Evolutionary conservation across 2,113 vertebrate genomes (phyloP).

Genomic region (Myocastor coypus): DNA sequence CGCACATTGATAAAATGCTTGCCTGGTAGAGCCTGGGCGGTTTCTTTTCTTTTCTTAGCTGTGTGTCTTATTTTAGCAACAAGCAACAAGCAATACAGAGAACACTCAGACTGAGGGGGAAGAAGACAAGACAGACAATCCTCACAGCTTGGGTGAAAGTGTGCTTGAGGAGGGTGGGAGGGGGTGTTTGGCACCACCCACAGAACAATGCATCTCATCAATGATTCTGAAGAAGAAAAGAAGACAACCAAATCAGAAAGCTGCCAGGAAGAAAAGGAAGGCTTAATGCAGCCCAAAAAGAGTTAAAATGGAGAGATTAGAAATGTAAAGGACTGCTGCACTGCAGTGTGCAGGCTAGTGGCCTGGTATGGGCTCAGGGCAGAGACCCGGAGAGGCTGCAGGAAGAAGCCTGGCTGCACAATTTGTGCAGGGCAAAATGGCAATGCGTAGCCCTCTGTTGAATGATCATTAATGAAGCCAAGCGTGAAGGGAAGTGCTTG

Average conservation of each 20-base stretch:
- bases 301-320: background rate
- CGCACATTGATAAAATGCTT: constrained; percentile 46
- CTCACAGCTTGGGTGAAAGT: constrained; percentile 56
- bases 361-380: background rate
- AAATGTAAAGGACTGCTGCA: background rate
- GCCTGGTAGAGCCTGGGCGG: background rate
- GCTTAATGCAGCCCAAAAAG: background rate
- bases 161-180: background rate
- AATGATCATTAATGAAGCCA: background rate
- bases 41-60: constrained; percentile 72
- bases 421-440: constrained; percentile 1
- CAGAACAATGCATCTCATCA: constrained; percentile 42
- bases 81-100: constrained; percentile 67
- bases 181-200: background rate
- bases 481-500: background rate
- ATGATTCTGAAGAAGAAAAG: constrained; percentile 45
- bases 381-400: background rate
- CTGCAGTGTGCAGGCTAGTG: background rate
- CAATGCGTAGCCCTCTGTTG: background rate
- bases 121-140: constrained; percentile 62
- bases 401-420: background rate
- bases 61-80: constrained; percentile 75
- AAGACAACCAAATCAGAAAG: background rate
- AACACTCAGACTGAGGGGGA: constrained; percentile 67
- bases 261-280: constrained; percentile 23